A percentile compares a stretch with the other conserved stretches of the same genome.
Conservation (phyloP, 2,113 vertebrate genomes). For the Equus quagga region DNA sequence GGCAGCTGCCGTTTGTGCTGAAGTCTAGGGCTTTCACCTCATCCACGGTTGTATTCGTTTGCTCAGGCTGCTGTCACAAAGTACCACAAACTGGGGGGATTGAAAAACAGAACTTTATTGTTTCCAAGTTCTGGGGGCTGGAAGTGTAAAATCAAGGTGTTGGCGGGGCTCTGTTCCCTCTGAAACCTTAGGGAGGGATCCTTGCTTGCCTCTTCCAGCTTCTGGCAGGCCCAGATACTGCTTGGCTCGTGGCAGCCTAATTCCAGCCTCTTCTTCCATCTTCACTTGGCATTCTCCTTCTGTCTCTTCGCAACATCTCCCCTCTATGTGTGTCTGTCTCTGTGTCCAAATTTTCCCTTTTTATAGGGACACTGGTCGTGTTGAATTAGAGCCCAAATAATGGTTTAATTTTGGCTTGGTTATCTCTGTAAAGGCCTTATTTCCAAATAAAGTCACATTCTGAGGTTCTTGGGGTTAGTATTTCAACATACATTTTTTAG, state of each 20-base stretch:
- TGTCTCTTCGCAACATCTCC: not conserved
- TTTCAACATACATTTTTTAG: not conserved
- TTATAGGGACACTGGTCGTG: not conserved
- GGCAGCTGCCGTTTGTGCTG: not conserved
- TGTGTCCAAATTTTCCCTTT: not conserved
- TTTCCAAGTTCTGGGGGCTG: not conserved
- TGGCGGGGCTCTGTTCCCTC: accelerated
- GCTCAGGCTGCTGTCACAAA: not conserved
- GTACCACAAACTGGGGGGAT: not conserved
- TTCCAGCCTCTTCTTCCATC: not conserved
- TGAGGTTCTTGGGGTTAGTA: not conserved
- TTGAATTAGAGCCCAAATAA: not conserved
- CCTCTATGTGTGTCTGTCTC: not conserved
- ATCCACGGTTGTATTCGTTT: not conserved
- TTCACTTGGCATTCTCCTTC: accelerated
- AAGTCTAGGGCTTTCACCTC: not conserved
- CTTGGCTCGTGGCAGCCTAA: not conserved
- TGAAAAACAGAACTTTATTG: not conserved
- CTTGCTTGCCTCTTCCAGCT: not conserved
- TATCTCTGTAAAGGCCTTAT: not conserved
- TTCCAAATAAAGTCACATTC: not conserved
- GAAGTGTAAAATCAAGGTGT: not conserved
- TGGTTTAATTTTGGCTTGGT: not conserved
- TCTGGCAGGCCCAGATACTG: not conserved
- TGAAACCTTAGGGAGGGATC: not conserved